Base-by-base conservation (phyloP, 2,888 invertebrate species). In the Creontiades dilutus region DNA sequence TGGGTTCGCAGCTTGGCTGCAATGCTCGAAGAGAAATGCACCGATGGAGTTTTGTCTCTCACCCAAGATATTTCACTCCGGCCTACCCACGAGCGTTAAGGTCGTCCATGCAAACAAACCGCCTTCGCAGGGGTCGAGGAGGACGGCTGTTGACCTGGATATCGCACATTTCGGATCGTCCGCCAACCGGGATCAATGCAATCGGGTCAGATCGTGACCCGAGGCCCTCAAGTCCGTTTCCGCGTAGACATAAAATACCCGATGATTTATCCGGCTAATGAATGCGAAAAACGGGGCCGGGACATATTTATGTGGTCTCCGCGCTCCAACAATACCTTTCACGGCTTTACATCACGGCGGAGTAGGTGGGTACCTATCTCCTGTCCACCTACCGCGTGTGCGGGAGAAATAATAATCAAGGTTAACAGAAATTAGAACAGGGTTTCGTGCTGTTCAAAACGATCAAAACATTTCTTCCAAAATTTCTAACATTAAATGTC, bases 161-260 rank as follows among this genome's bases (percentile, higher is more conserved):
- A 61, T 61, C 61, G 61, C 61, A 61, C 61, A 61, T 61, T 61
- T 61, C 19, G 61, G 61, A 61, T 61, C 61, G 61, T 61, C 61
- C 61, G 61, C 61, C 61, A 61, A 61, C 61, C 61, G 61, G 61
- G 61, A 61, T 61, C 61, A 61, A 61, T 61, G 61, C 61, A 61
- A 61, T 61, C 61, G 61, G 61, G 61, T 61, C 61, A 61, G 61
- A 23, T 61, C 61, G 61, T 19, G 61, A 61, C 61, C 61, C 19
- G 19, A 7, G 19, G 19, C 19, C 61, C 11, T 61, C 61, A 61
- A 61, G 61, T 61, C 61, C 61, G 61, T 61, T 61, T 61, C 61
- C 61, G 61, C n/a, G 61, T 61, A 61, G 61, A 19, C 61, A 61
- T 61, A 61, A 61, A 61, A 61, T 61, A 61, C 61, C 11, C 61